Evolutionary conservation across 2,113 vertebrate genomes (phyloP), one percentile per base, ranked within the genome.

Genomic region (Azemiops feae): DNA sequence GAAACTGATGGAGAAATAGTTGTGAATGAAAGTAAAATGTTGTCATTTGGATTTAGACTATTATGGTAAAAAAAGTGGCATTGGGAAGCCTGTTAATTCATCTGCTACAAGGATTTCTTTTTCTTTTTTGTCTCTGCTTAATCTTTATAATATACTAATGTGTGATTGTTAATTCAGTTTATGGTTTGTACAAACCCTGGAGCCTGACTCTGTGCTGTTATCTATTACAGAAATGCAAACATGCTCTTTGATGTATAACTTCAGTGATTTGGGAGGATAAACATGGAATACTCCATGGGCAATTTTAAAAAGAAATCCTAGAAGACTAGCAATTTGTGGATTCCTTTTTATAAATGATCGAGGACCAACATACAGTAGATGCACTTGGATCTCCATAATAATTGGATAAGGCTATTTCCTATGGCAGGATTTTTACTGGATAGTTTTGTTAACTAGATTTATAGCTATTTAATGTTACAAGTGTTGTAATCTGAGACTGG

Each of bases 201-300:
- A 98, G 97, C 97, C 97, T 96, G 94, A 97, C 96, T 97, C 97
- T 96, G 95, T 95, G 97, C 97, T 96, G 97, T 97, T 98, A 98
- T 98, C 98, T 98, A 96, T 97, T 96, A 96, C 92, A 96, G 95
- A 97, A 97, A 97, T 97, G 97, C 97, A 97, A 96, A 97, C 97
- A 94, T 94, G 93, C 96, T 97, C 98, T 98, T 98, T 98, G 98
- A 98, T 98, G 97, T 98, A 96, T 97, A 97, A 96, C 97, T 97
- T 97, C 93, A 94, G 97, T 97, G 96, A 97, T 96, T 96, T 96
- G 95, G 95, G 96, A 97, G 97, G 96, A 97, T 97, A 97, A 97
- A 97, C 96, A 96, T 0, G 1, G 97, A 98, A 97, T 97, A 96
- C 96, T 97, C 96, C 93, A 60, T 95, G 91, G 95, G 94, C 91